A percentile compares a stretch with the other conserved stretches of the same genome.
phyloP scores from a whole-genome alignment of 2,113 vertebrate genomes.

The Psittacus erithacus region DNA sequence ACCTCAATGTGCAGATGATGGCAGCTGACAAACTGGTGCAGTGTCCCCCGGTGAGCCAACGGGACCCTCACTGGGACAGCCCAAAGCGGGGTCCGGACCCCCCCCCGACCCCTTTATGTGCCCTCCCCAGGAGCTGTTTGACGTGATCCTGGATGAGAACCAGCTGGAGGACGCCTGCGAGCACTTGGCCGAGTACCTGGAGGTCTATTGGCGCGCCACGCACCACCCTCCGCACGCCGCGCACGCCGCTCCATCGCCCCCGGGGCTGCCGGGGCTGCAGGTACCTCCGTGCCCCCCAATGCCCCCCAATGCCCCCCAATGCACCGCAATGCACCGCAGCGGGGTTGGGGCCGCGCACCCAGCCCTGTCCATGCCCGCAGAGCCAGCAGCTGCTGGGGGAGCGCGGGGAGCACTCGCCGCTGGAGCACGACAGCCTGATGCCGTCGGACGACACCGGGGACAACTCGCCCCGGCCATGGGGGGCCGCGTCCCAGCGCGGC shows the following conservation, averaged over 20 bases:
- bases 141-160: conserved; percentile 96
- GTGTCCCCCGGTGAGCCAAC: conserved; percentile 89
- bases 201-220: conserved; percentile 94
- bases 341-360: not conserved
- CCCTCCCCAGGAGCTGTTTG: conserved; percentile 88
- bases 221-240: conserved; percentile 87
- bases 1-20: conserved; percentile 97
- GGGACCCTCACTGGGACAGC: rapidly evolving
- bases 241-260: conserved; percentile 83
- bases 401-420: conserved; percentile 83
- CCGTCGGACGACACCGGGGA: conserved; percentile 93
- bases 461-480: conserved; percentile 81
- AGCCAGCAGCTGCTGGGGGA: conserved; percentile 77
- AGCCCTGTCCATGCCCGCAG: not conserved
- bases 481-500: conserved; percentile 72
- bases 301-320: not conserved
- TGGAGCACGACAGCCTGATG: conserved; percentile 95
- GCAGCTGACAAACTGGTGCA: conserved; percentile 93
- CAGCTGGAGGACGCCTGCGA: conserved; percentile 94
- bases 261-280: conserved; percentile 88
- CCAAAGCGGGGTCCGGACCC: not conserved
- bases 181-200: conserved; percentile 92
- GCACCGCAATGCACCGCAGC: not conserved
- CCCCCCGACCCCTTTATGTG: not conserved
- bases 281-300: conserved; percentile 56